phyloP scores from a whole-genome alignment of 1,140 invertebrate species.

The Papilio machaon region DNA sequence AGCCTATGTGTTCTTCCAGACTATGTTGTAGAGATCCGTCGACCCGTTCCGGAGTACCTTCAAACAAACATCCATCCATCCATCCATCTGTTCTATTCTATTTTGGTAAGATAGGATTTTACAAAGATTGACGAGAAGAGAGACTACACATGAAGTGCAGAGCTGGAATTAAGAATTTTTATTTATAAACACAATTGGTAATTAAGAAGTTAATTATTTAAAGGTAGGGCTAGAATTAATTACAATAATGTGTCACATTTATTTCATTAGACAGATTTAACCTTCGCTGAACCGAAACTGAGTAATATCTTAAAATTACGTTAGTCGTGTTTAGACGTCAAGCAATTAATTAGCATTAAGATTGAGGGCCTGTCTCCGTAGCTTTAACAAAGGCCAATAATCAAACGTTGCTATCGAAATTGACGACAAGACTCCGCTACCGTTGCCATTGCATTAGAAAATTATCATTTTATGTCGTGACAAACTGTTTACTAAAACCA shows the following conservation, averaged over 20 bases:
- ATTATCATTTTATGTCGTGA: constrained; percentile 57
- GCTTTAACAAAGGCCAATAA: constrained; percentile 49
- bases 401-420: constrained; percentile 51
- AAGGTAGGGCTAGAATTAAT: neutral
- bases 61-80: no score
- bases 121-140: no score
- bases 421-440: constrained; percentile 54
- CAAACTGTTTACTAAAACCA: constrained; percentile 59
- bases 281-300: constrained; percentile 21
- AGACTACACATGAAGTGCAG: no score
- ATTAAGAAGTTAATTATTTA: neutral
- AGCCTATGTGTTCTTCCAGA: no score
- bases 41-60: no score
- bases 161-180: neutral
- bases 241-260: constrained; percentile 13
- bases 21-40: no score
- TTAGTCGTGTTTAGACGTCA: constrained; percentile 37
- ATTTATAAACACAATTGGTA: neutral
- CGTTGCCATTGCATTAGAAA: constrained; percentile 40
- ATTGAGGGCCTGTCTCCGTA: constrained; percentile 36
- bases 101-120: no score
- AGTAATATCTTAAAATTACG: constrained; percentile 34
- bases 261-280: constrained; percentile 17
- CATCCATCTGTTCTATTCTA: no score
- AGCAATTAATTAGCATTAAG: constrained; percentile 38